phyloP scores from a whole-genome alignment of 2,797 vertebrate genomes.

The Molossus molossus region DNA sequence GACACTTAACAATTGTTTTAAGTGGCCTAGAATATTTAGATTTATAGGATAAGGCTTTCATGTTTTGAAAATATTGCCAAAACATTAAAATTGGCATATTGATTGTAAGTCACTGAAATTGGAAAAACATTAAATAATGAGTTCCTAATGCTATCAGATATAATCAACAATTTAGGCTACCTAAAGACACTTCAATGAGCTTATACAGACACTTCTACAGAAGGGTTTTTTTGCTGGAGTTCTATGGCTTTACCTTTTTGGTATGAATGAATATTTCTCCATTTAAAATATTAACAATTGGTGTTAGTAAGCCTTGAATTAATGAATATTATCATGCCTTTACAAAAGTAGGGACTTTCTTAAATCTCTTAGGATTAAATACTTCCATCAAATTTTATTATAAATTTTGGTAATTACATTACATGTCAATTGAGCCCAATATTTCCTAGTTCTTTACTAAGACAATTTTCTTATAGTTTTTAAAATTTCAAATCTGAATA shows the following conservation, averaged over 20 bases:
- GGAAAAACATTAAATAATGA: conserved; percentile 36
- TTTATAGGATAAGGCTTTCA: conserved; percentile 34
- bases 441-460: conserved; percentile 17
- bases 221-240: neutral
- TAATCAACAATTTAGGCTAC: neutral
- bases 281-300: conserved; percentile 42
- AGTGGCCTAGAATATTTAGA: neutral
- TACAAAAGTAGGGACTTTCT: conserved; percentile 46
- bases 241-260: conserved; percentile 17
- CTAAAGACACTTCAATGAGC: neutral
- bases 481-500: conserved; percentile 46
- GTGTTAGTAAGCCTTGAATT: conserved; percentile 9
- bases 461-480: conserved; percentile 15
- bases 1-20: conserved; percentile 37
- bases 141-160: neutral
- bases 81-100: neutral
- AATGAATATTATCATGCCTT: neutral
- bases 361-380: conserved; percentile 40
- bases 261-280: conserved; percentile 44
- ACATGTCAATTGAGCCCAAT: neutral
- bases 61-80: neutral
- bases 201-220: neutral
- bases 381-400: conserved; percentile 55
- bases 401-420: conserved; percentile 15
- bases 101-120: conserved; percentile 42